Conservation (phyloP, 2,888 invertebrate genomes). For the Palloptera scutellata region DNA sequence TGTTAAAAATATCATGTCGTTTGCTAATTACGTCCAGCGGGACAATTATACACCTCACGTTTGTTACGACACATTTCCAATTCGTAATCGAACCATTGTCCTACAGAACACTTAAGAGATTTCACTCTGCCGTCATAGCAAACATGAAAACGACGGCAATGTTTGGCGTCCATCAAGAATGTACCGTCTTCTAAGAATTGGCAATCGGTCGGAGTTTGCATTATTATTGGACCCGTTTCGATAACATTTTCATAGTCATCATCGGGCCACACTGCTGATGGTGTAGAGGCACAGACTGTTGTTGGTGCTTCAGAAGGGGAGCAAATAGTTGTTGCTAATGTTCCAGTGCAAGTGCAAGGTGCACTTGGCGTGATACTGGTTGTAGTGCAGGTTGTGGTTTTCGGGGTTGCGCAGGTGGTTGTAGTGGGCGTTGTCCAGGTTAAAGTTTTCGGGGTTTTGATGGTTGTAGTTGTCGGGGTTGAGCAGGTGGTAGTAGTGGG, state of each 20-base stretch:
- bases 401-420: neutral
- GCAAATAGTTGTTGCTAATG: neutral
- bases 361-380: neutral
- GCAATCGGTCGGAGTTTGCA: conserved; percentile 13
- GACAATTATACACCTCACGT: conserved; percentile 20
- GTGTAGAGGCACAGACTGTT: neutral
- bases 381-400: neutral
- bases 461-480: neutral
- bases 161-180: neutral
- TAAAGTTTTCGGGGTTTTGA: neutral
- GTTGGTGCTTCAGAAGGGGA: neutral
- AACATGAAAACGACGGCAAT: conserved; percentile 10
- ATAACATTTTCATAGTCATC: neutral
- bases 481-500: neutral
- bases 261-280: neutral
- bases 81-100: conserved; percentile 21
- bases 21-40: too few relatives aligned
- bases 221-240: neutral
- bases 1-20: too few relatives aligned
- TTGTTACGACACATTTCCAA: conserved; percentile 10
- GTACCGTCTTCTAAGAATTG: conserved; percentile 15
- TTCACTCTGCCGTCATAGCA: neutral
- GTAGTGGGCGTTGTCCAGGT: neutral
- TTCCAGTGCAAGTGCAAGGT: neutral
- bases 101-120: neutral